These are phyloP conservation scores for Hydropotes inermis DNA, from an alignment of 2,113 vertebrate species.

Conservation along the genomic window DNA sequence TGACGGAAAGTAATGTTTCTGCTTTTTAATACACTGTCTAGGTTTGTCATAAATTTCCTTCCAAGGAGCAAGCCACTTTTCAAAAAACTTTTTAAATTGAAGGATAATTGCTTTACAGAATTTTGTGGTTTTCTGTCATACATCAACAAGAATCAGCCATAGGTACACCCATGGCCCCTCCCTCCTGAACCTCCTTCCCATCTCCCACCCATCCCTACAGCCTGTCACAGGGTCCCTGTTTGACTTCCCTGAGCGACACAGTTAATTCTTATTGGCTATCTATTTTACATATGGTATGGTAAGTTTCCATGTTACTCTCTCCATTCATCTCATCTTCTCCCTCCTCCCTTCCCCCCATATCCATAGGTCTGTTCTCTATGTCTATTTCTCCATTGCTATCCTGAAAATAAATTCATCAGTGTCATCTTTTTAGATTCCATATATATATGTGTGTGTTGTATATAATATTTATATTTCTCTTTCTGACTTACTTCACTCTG, in stretches of 20 bases:
- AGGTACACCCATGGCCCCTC: not conserved
- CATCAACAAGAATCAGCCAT: not conserved
- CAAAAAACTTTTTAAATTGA: not conserved
- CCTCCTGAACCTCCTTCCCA: not conserved
- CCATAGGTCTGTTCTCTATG: not conserved
- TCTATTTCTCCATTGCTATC: not conserved
- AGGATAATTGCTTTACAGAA: not conserved
- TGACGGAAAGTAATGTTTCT: not conserved
- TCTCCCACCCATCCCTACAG: not conserved
- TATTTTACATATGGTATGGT: not conserved
- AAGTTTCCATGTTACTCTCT: not conserved
- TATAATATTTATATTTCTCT: not conserved
- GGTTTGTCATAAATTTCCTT: not conserved
- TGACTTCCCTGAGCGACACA: not conserved
- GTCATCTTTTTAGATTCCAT: not conserved
- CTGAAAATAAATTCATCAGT: not conserved
- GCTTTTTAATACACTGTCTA: not conserved
- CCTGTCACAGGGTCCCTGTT: not conserved
- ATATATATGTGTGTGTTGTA: too few species aligned
- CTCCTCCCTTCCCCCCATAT: not conserved
- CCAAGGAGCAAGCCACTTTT: not conserved
- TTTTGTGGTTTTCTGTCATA: not conserved
- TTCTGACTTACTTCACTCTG: not conserved
- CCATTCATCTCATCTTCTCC: not conserved
- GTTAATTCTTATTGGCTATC: not conserved